A percentile compares a stretch with the other conserved stretches of the same genome.
Conservation (phyloP, 2,888 invertebrate genomes). For the Cybosia mesomella region DNA sequence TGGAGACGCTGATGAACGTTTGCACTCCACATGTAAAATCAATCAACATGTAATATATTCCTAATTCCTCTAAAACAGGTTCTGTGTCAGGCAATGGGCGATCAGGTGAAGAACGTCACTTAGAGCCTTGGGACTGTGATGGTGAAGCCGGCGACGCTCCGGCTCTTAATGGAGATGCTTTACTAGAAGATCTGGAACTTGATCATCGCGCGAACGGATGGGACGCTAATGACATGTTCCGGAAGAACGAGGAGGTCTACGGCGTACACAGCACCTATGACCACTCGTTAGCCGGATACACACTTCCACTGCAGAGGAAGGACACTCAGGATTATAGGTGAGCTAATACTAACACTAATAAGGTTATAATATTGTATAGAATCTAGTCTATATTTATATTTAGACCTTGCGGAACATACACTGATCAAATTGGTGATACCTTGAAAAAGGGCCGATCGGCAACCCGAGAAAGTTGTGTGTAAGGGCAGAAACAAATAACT, state of each 20-base stretch:
- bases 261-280: constrained; percentile 97
- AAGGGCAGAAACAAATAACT: no score
- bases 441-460: no score
- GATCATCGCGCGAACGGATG: constrained; percentile 96
- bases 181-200: constrained; percentile 90
- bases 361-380: no score
- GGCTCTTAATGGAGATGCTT: constrained; percentile 87
- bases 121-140: constrained; percentile 95
- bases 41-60: neutral
- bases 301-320: constrained; percentile 93
- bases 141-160: constrained; percentile 81
- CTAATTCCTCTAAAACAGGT: constrained; percentile 28
- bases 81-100: constrained; percentile 73
- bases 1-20: no score
- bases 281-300: constrained; percentile 96
- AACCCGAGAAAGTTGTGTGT: no score
- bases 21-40: neutral
- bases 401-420: no score
- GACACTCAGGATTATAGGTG: constrained; percentile 95
- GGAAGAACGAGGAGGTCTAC: constrained; percentile 95
- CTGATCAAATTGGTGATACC: no score
- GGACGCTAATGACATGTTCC: constrained; percentile 99
- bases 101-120: constrained; percentile 89
- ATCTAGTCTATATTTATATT: no score
- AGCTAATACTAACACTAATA: neutral